Percentiles rank a stretch among this genome's conserved stretches.
Conservation (phyloP, 64 coral and sea anemone species). For the Dendrophyllia cribrosa region DNA sequence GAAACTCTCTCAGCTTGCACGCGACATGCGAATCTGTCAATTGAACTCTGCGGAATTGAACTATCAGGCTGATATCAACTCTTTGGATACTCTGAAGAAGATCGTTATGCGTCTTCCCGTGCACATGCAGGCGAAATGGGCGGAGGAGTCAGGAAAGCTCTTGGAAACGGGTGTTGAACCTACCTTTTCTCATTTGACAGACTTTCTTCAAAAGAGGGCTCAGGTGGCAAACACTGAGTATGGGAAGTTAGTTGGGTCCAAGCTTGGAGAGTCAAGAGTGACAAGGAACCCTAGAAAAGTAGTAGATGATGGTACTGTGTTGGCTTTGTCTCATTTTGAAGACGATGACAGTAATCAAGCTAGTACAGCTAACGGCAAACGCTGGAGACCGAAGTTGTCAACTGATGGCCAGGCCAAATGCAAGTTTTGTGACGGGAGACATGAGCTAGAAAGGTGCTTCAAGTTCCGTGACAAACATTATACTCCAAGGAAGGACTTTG, state of each 20-base stretch:
- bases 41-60: constrained; percentile 28
- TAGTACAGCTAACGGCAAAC: no score
- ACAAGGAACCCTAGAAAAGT: neutral
- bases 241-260: constrained; percentile 16
- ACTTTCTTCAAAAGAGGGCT: neutral
- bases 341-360: no score
- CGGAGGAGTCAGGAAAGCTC: neutral
- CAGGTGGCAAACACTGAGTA: neutral
- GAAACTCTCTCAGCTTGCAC: constrained; percentile 52
- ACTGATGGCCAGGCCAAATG: no score
- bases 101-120: neutral
- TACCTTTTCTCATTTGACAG: neutral
- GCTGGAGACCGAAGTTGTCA: no score
- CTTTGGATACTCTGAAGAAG: neutral
- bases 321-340: no score
- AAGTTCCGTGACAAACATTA: no score
- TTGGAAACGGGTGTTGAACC: neutral
- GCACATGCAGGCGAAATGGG: constrained; percentile 24
- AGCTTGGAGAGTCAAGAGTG: neutral
- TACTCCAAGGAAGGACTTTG: neutral
- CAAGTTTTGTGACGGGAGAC: no score
- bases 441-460: no score
- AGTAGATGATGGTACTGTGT: no score
- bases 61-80: constrained; percentile 47
- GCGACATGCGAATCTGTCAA: constrained; percentile 63